phyloP scores from a whole-genome alignment of 2,797 vertebrate genomes.

The Myripristis jacobus region DNA sequence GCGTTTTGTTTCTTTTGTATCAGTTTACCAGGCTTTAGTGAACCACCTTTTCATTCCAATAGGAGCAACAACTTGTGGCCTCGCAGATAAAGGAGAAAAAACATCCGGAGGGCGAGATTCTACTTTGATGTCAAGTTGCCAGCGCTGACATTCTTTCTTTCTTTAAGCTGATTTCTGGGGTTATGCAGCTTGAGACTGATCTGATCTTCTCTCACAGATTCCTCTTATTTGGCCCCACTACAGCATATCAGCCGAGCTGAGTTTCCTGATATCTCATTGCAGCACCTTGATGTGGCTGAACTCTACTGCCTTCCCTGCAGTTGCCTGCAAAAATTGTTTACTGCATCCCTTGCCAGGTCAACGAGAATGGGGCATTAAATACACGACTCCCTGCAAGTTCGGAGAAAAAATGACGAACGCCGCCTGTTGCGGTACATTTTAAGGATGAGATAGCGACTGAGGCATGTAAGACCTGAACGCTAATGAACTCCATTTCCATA shows the following conservation, averaged over 20 bases:
- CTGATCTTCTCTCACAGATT: constrained; percentile 65
- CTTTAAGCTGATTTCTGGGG: constrained; percentile 70
- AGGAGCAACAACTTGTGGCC: constrained; percentile 54
- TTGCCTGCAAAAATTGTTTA: constrained; percentile 54
- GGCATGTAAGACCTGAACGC: constrained; percentile 15
- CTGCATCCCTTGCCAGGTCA: constrained; percentile 46
- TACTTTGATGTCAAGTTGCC: constrained; percentile 74
- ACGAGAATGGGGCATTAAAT: constrained; percentile 26
- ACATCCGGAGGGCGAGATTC: constrained; percentile 61
- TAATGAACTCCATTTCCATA: constrained; percentile 19
- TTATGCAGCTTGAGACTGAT: constrained; percentile 62
- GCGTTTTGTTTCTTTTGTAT: constrained; percentile 31
- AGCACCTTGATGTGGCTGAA: constrained; percentile 71
- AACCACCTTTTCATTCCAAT: constrained; percentile 42
- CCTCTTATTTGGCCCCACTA: constrained; percentile 45
- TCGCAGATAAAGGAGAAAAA: constrained; percentile 59
- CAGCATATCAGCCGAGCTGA: constrained; percentile 52
- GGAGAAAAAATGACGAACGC: constrained; percentile 37
- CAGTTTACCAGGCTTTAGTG: constrained; percentile 19
- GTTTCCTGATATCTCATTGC: constrained; percentile 67
- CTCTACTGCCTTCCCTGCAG: constrained; percentile 48
- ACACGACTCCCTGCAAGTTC: constrained; percentile 41
- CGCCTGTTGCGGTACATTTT: constrained; percentile 30
- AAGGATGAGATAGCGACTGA: constrained; percentile 40
- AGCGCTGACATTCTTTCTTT: constrained; percentile 65